Conservation (phyloP, 2,797 vertebrate species). For the Leucoraja ocellata region DNA sequence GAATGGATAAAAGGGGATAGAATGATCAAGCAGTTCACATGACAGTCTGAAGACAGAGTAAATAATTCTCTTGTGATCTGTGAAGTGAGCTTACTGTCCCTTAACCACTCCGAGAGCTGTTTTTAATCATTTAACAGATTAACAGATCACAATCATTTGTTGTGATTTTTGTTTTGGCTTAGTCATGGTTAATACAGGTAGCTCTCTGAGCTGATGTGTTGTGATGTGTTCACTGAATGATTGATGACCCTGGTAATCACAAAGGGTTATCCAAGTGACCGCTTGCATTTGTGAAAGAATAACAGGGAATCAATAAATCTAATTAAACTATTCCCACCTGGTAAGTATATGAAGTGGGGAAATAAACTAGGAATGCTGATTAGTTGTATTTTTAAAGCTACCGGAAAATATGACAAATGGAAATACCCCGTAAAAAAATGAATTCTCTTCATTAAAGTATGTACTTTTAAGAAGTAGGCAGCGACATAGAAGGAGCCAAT, state of each 20-base stretch:
- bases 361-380: neutral
- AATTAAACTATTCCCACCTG: conserved; percentile 5
- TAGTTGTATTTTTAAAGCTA: neutral
- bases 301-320: neutral
- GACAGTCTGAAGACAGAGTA: neutral
- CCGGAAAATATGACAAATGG: neutral
- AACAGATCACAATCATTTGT: neutral
- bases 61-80: neutral
- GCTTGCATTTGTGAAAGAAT: neutral
- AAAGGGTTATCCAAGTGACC: neutral
- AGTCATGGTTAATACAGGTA: neutral
- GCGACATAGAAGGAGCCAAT: neutral
- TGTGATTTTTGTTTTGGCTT: neutral
- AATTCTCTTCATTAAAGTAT: neutral
- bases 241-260: conserved; percentile 1
- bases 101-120: neutral
- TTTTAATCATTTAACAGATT: neutral
- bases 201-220: neutral
- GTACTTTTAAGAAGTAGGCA: neutral
- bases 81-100: neutral
- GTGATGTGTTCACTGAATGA: neutral
- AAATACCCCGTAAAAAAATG: neutral
- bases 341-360: neutral
- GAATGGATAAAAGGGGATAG: neutral
- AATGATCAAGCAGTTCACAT: neutral